These are phyloP conservation scores for Chrysolina oricalcia DNA, from an alignment of 2,888 invertebrate genomes.

Conservation along the genomic window DNA sequence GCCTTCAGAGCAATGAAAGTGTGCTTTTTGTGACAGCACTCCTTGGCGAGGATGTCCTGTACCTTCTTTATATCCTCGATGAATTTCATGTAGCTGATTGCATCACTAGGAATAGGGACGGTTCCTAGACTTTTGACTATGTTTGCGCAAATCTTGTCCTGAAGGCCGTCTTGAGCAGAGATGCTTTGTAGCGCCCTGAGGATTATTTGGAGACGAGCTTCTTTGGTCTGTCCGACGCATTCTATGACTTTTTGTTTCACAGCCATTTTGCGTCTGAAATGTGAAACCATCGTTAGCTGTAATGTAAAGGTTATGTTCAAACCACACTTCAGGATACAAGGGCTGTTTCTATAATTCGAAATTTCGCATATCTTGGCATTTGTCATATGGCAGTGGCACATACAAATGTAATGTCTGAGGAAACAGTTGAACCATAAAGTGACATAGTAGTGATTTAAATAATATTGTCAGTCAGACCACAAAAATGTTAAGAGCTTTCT, in stretches of 20 bases:
- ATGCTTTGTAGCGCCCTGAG: conserved; percentile 72
- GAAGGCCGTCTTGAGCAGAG: conserved; percentile 69
- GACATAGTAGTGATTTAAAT: no score
- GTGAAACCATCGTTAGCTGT: conserved; percentile 3
- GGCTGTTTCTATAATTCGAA: no score
- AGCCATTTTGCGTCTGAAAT: conserved; percentile 70
- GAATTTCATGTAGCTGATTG: conserved; percentile 64
- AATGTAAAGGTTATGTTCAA: not conserved
- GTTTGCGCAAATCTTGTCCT: conserved; percentile 73
- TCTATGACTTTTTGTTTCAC: conserved; percentile 77
- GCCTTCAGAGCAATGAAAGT: conserved; percentile 75
- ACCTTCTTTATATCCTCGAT: conserved; percentile 66
- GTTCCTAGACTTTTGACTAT: conserved; percentile 74
- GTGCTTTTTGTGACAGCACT: conserved; percentile 71
- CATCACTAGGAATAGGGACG: conserved; percentile 68
- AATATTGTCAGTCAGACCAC: no score
- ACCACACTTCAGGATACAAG: not conserved
- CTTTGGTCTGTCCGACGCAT: conserved; percentile 71
- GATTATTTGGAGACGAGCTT: conserved; percentile 72
- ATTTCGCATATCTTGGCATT: not conserved
- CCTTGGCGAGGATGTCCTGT: conserved; percentile 66
- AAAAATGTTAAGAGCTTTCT: no score
- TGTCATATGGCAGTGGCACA: not conserved
- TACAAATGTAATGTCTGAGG: no score
- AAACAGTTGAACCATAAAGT: no score